phyloP scores from a whole-genome alignment of 30 jellyfish, hydroid and myxozoan genomes.

The Sanderia malayensis region DNA sequence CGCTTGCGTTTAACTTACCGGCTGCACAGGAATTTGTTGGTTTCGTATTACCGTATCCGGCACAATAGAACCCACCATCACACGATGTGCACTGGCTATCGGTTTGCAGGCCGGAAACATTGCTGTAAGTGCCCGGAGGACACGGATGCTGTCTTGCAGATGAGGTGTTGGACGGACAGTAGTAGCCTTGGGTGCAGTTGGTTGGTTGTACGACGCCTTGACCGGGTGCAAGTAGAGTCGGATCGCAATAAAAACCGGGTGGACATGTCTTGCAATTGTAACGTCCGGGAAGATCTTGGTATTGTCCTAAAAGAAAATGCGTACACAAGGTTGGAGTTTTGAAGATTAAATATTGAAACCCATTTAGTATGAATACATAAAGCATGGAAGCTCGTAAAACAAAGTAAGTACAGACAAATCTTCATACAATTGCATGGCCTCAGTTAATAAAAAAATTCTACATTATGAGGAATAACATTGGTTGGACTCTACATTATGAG shows the following conservation, averaged over 20 bases:
- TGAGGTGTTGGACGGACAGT: slow-evolving; percentile 86
- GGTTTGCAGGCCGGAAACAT: slow-evolving; percentile 61
- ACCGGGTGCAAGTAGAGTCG: slow-evolving; percentile 67
- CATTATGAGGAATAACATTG: too few relatives aligned
- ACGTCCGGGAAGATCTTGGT: slow-evolving; percentile 74
- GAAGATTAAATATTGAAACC: background rate
- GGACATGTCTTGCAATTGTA: slow-evolving; percentile 85
- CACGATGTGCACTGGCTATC: slow-evolving; percentile 75
- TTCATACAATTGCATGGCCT: too few relatives aligned
- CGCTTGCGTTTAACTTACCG: slow-evolving; percentile 67
- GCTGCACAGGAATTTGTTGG: slow-evolving; percentile 95
- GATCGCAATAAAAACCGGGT: slow-evolving; percentile 88
- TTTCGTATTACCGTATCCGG: slow-evolving; percentile 70
- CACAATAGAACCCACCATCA: slow-evolving; percentile 82
- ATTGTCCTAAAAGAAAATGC: slow-evolving; percentile 58
- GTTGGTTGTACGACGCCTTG: slow-evolving; percentile 86
- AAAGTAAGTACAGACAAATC: too few relatives aligned
- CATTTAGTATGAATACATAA: too few relatives aligned
- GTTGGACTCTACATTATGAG: too few relatives aligned
- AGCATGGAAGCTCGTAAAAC: too few relatives aligned
- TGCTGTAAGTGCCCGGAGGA: slow-evolving; percentile 90
- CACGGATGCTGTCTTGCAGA: slow-evolving; percentile 83
- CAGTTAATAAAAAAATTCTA: too few relatives aligned
- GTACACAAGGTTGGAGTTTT: background rate
- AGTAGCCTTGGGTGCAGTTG: slow-evolving; percentile 83